These are phyloP conservation scores for Pardosa pseudoannulata DNA, from an alignment of 2,888 invertebrate species.

Conservation along the genomic window DNA sequence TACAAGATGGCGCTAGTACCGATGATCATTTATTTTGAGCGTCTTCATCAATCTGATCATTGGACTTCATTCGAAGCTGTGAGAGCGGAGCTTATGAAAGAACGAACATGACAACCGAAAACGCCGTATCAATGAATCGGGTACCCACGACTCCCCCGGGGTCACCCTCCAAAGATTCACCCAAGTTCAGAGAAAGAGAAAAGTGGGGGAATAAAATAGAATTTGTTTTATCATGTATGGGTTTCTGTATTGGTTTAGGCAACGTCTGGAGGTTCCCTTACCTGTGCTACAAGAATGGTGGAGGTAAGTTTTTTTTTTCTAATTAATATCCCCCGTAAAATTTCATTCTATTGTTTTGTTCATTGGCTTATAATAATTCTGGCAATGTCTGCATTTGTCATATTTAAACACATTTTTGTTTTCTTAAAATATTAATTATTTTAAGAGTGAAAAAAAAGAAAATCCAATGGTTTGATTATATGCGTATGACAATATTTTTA, in stretches of 20 bases:
- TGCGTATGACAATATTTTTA: no score
- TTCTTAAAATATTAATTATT: no score
- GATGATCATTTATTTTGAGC: conserved; percentile 16
- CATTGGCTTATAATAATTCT: no score
- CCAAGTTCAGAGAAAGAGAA: conserved; percentile 73
- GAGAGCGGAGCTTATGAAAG: no score
- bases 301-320: conserved; percentile 72
- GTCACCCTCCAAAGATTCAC: conserved; percentile 47
- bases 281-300: conserved; percentile 74
- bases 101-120: conserved; percentile 35
- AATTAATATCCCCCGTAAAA: no score
- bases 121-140: conserved; percentile 24
- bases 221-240: conserved; percentile 74
- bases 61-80: not conserved
- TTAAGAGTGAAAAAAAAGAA: no score
- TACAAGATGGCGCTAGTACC: not conserved
- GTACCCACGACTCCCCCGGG: conserved; percentile 53
- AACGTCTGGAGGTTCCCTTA: conserved; percentile 74
- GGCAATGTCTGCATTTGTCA: no score
- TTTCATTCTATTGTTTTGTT: no score
- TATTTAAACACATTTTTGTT: no score
- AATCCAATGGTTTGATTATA: no score
- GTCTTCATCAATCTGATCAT: conserved; percentile 8
- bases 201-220: conserved; percentile 74
- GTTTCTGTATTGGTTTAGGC: conserved; percentile 74